These are phyloP conservation scores for Orcinus orca DNA, from an alignment of 2,113 vertebrate species.

Conservation along the genomic window DNA sequence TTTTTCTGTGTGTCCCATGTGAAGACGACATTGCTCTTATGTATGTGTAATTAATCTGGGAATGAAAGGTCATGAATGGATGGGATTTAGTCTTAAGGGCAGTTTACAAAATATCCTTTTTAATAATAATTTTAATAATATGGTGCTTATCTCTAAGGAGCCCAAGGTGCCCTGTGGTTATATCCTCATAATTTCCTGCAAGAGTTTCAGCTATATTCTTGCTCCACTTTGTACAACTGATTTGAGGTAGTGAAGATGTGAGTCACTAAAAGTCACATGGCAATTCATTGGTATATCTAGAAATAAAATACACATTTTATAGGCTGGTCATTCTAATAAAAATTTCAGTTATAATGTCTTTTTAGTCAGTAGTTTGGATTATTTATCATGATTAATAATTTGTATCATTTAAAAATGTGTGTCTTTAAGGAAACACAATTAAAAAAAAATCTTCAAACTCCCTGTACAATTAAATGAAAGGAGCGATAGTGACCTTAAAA, in stretches of 20 bases:
- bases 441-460: neutral
- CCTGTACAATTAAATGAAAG: neutral
- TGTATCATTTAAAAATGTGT: neutral
- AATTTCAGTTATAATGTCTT: neutral
- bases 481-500: neutral
- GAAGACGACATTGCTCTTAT: neutral
- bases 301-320: neutral
- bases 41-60: neutral
- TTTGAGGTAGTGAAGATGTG: neutral
- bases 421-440: conserved; percentile 6
- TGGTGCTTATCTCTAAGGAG: neutral
- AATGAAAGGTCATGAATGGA: neutral
- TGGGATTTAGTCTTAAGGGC: neutral
- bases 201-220: neutral
- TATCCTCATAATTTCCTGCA: neutral
- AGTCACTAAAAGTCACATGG: neutral
- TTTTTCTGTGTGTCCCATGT: neutral
- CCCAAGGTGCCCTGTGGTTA: neutral
- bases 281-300: neutral
- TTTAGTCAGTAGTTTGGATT: neutral
- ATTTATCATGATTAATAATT: neutral
- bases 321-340: neutral
- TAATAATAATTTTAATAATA: conserved; percentile 35
- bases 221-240: neutral
- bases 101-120: neutral